Percentiles rank a stretch among this genome's conserved stretches.
These are phyloP conservation scores for Agraylea sexmaculata DNA, from an alignment of 1,140 invertebrate genomes.

Conservation along the genomic window DNA sequence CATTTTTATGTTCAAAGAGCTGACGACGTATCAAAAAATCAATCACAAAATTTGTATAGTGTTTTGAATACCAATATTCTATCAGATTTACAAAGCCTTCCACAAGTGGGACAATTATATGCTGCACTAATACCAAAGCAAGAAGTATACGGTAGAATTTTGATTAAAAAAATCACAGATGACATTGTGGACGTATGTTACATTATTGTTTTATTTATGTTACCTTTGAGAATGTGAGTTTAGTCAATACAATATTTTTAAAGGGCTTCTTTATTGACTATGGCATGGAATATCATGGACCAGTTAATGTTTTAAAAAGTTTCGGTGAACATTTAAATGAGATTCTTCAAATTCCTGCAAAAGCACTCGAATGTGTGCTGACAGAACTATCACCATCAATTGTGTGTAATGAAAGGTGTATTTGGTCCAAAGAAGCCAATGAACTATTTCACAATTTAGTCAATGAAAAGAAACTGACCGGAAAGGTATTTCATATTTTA, in stretches of 20 bases:
- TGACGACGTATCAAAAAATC: slow-evolving; percentile 28
- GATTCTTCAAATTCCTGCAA: slow-evolving; percentile 30
- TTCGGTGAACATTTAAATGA: slow-evolving; percentile 21
- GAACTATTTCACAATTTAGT: slow-evolving; percentile 37
- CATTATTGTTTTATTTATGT: no score
- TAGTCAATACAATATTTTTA: no score
- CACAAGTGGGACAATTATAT: slow-evolving; percentile 9
- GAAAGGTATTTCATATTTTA: slow-evolving; percentile 29
- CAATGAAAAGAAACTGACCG: slow-evolving; percentile 27
- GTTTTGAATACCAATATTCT: slow-evolving; percentile 24
- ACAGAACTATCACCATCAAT: slow-evolving; percentile 52
- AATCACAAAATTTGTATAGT: slow-evolving; percentile 16
- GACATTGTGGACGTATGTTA: no score
- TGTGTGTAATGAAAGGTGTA: slow-evolving; percentile 38
- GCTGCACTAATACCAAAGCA: no score
- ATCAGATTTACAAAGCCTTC: not conserved
- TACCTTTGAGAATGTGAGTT: no score
- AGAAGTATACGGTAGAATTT: no score
- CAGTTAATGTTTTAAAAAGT: slow-evolving; percentile 5
- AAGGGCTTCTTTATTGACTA: slow-evolving; percentile 67
- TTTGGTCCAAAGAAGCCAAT: slow-evolving; percentile 48
- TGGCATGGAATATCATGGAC: slow-evolving; percentile 47
- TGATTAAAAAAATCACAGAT: no score
- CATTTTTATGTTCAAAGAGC: slow-evolving; percentile 49
- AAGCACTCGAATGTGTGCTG: slow-evolving; percentile 62